Evolutionary conservation across 2,113 vertebrate species (phyloP), one percentile per base, ranked within the genome.

Genomic region (Heloderma charlesbogerti): DNA sequence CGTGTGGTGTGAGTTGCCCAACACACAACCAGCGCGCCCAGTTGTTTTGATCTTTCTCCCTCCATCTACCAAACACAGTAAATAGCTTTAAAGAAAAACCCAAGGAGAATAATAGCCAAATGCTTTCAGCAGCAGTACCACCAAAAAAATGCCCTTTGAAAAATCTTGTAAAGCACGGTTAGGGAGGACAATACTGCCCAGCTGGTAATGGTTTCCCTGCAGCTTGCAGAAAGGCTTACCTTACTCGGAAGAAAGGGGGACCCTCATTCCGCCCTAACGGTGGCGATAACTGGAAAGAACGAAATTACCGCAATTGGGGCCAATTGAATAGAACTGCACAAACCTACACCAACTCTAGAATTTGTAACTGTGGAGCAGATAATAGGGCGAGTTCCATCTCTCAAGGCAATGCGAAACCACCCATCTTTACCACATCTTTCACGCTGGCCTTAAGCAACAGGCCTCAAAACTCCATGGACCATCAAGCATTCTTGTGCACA

Each of bases 301-400:
- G 94, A 96, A 97, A 96, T 94, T 93, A 94, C 94, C 86, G 18
- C 95, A 94, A 95, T 97, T 95, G 96, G 94, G 90, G 94, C 86
- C 72, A 93, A 92, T 87, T 34, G 79, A 94, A 94, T 94, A n/a
- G 95, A 96, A 96, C 97, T 97, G 95, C 93, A 67, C 94, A 95
- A 34, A 96, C 80, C 54, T 95, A 96, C 96, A 96, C 93, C 96
- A 92, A 96, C 51, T 89, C 86, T 74, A 48, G 82, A 96, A 90
- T 72, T 86, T 75, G 63, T 22, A 40, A 43, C 63, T 37, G 7
- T 4, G 90, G 74, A 83, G 94, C 89, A 94, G 92, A 92, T 3
- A 94, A 87, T 12, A 18, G 48, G 80, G 71, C 80, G 6, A 91
- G 43, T 4, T 72, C 57, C 81, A 75, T 16, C 7, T 15, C 90